Percentiles rank a stretch among this genome's conserved stretches.
phyloP scores from a whole-genome alignment of 1,140 invertebrate genomes.

The Orussus abietinus region DNA sequence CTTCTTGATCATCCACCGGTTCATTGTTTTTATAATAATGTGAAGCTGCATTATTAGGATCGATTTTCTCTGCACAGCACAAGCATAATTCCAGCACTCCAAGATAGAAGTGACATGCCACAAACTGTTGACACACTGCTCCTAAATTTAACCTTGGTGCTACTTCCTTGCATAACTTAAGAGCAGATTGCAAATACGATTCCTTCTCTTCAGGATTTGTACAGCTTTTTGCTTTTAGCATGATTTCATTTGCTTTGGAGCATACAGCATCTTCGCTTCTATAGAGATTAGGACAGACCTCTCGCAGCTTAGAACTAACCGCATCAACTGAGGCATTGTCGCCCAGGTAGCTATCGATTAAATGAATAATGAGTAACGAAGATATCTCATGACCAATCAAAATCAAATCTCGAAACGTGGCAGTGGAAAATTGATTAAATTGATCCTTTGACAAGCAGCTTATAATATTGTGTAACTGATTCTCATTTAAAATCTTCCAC shows the following conservation, averaged over 20 bases:
- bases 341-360: constrained; percentile 83
- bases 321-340: constrained; percentile 93
- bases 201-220: constrained; percentile 69
- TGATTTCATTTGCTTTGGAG: constrained; percentile 86
- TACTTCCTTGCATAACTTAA: constrained; percentile 77
- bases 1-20: constrained; percentile 73
- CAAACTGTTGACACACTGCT: constrained; percentile 74
- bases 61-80: constrained; percentile 76
- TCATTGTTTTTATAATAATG: constrained; percentile 87
- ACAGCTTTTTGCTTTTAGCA: constrained; percentile 72
- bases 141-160: constrained; percentile 73
- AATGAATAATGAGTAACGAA: constrained; percentile 66
- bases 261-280: constrained; percentile 93
- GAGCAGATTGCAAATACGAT: constrained; percentile 69
- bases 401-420: constrained; percentile 77
- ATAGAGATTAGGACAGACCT: constrained; percentile 91
- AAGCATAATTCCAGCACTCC: constrained; percentile 87
- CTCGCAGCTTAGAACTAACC: constrained; percentile 82
- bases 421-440: constrained; percentile 59
- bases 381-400: constrained; percentile 80
- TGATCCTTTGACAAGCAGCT: constrained; percentile 59
- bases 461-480: constrained; percentile 85
- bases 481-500: constrained; percentile 91
- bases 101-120: constrained; percentile 73
- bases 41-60: constrained; percentile 83